These are phyloP conservation scores for Pheosia tremula DNA, from an alignment of 2,888 invertebrate species.

Conservation along the genomic window DNA sequence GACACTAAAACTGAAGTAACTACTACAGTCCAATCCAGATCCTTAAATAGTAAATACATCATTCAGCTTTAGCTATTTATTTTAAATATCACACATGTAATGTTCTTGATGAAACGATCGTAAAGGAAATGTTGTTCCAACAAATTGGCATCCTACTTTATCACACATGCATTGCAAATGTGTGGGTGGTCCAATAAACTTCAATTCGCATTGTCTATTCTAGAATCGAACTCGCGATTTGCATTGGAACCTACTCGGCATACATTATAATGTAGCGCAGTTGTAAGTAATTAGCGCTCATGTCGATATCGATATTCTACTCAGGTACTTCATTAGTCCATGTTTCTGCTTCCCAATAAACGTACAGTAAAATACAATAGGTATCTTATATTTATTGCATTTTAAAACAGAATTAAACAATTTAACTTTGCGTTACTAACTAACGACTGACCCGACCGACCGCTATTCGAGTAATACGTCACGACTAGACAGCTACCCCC, in stretches of 20 bases:
- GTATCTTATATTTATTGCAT: slow-evolving; percentile 18
- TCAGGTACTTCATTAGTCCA: slow-evolving; percentile 67
- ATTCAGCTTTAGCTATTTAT: not conserved
- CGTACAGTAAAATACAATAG: slow-evolving; percentile 19
- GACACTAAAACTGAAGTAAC: slow-evolving; percentile 18
- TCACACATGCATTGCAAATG: slow-evolving; percentile 52
- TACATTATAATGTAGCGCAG: slow-evolving; percentile 73
- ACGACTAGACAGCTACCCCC: slow-evolving; percentile 81
- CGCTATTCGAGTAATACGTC: slow-evolving; percentile 80
- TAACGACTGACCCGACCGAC: slow-evolving; percentile 71
- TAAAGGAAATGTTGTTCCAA: slow-evolving; percentile 23
- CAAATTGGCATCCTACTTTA: slow-evolving; percentile 31
- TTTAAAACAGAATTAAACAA: slow-evolving; percentile 45
- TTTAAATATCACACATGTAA: too few relatives aligned
- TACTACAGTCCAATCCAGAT: slow-evolving; percentile 4
- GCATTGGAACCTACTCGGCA: slow-evolving; percentile 79
- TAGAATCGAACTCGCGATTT: slow-evolving; percentile 82
- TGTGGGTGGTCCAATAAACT: slow-evolving; percentile 82
- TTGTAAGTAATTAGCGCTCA: slow-evolving; percentile 75
- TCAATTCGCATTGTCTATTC: slow-evolving; percentile 80
- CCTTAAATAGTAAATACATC: not conserved
- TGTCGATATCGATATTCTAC: slow-evolving; percentile 74
- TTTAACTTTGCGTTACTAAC: slow-evolving; percentile 49
- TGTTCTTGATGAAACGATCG: not conserved
- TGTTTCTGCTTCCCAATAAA: slow-evolving; percentile 42